Conservation (phyloP, 1,140 invertebrate species). For the Octopus sinensis region DNA sequence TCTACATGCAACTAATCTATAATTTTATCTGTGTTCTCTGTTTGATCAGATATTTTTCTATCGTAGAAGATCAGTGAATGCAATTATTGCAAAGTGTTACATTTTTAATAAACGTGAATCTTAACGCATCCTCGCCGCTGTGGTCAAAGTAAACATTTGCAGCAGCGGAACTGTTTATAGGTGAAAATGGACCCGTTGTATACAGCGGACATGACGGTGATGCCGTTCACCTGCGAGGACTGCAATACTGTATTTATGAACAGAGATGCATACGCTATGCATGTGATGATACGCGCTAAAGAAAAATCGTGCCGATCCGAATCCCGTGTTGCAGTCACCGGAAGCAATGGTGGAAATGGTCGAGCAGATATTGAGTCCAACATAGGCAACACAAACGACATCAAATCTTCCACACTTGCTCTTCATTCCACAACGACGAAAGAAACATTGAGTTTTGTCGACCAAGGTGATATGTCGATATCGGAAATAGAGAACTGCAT, state of each 20-base stretch:
- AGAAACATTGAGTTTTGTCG: neutral
- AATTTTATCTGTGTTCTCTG: too few relatives aligned
- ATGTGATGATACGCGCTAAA: conserved; percentile 53
- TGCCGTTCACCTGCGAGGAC: conserved; percentile 45
- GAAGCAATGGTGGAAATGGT: conserved; percentile 16
- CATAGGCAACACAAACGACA: conserved; percentile 3
- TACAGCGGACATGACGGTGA: neutral
- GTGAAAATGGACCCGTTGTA: neutral
- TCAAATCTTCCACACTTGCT: conserved; percentile 9
- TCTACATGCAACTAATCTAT: too few relatives aligned
- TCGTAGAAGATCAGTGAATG: too few relatives aligned
- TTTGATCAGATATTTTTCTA: too few relatives aligned
- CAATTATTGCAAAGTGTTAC: too few relatives aligned
- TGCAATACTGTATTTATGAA: conserved; percentile 45
- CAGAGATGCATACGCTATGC: conserved; percentile 54
- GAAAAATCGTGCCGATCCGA: conserved; percentile 40
- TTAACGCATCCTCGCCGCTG: too few relatives aligned
- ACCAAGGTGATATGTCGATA: neutral
- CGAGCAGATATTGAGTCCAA: conserved; percentile 7
- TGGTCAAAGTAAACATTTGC: too few relatives aligned
- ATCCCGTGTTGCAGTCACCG: conserved; percentile 9
- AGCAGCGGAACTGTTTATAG: too few relatives aligned
- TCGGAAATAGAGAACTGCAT: neutral
- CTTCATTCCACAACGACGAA: neutral
- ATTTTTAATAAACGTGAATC: too few relatives aligned